Evolutionary conservation across 2,113 vertebrate genomes (phyloP), one percentile per base, ranked within the genome.

Genomic region (Podocnemis expansa): DNA sequence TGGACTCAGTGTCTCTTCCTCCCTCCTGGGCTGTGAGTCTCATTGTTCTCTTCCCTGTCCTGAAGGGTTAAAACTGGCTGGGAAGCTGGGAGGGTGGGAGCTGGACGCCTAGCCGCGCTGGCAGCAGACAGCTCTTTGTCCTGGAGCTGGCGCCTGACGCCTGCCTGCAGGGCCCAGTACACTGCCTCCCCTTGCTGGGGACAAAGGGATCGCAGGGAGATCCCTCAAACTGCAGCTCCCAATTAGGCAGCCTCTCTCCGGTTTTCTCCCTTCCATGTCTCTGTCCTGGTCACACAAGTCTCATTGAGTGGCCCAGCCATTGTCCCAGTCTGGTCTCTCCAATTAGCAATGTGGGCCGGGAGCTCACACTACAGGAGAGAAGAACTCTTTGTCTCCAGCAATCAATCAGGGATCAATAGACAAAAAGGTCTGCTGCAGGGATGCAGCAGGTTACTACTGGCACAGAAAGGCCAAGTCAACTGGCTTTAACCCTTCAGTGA

Each of bases 111-210:
- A 97, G 97, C 97, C 97, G 96, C 97, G 91, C 95, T 93, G 97
- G 98, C 97, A 96, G 98, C 98, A 98, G 98, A 98, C 98, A 98
- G 96, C 89, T 97, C 97, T 98, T 98, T 98, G 97, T 98, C 98
- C 92, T 76, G 91, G 95, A 97, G 97, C 97, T 96, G 98, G 98
- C 98, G 98, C 98, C 98, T 98, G 98, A 97, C 98, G 98, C 98
- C 98, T 98, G 97, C 98, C 97, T 97, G 97, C 98, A 93, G 97
- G 97, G 97, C 97, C 51, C 51, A 52, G 51, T 52, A 97, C 90
- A 91, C 97, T 97, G 98, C 98, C 98, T 98, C 97, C 96, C 93
- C 97, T 78, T 95, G 97, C 96, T 93, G 92, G 93, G 97, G 94
- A 96, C 97, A 96, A 93, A 96, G 91, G 89, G 34, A 31, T 79